Conservation (phyloP, 2,113 vertebrate species). For the Carassius carassius region DNA sequence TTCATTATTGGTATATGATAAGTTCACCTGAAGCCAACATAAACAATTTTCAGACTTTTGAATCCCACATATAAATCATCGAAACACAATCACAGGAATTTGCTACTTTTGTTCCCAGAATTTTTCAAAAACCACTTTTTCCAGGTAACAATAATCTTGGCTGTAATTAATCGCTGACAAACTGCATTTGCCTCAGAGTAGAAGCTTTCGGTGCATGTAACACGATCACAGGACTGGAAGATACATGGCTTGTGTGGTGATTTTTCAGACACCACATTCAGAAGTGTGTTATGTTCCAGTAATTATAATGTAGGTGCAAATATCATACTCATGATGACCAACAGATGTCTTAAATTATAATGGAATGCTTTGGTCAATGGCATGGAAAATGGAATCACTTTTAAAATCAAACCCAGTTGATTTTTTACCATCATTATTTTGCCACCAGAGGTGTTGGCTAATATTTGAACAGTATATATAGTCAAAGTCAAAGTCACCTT, state of each 20-base stretch:
- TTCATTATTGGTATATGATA: not conserved
- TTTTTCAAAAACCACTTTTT: not conserved
- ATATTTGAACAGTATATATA: not conserved
- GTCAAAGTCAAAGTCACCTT: too few relatives aligned
- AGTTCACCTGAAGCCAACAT: not conserved
- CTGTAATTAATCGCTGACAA: constrained; percentile 46
- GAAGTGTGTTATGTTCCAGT: constrained; percentile 31
- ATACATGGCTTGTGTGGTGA: constrained; percentile 6
- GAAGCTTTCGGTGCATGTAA: not conserved
- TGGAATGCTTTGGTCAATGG: constrained; percentile 5
- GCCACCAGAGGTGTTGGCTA: not conserved
- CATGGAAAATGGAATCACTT: constrained; percentile 41
- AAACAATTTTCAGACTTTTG: not conserved
- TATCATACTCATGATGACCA: constrained; percentile 30
- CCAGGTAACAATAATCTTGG: constrained; percentile 30
- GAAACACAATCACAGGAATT: not conserved
- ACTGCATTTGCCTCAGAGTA: constrained; percentile 14
- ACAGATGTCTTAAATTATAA: constrained; percentile 41
- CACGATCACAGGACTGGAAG: constrained; percentile 6
- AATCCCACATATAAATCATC: not conserved
- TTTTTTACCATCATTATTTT: not conserved
- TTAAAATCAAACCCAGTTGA: constrained; percentile 2
- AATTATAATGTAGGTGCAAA: constrained; percentile 45
- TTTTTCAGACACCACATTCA: constrained; percentile 32
- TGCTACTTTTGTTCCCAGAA: not conserved